These are phyloP conservation scores for Crenuchus spilurus DNA, from an alignment of 2,797 vertebrate genomes.

Conservation along the genomic window DNA sequence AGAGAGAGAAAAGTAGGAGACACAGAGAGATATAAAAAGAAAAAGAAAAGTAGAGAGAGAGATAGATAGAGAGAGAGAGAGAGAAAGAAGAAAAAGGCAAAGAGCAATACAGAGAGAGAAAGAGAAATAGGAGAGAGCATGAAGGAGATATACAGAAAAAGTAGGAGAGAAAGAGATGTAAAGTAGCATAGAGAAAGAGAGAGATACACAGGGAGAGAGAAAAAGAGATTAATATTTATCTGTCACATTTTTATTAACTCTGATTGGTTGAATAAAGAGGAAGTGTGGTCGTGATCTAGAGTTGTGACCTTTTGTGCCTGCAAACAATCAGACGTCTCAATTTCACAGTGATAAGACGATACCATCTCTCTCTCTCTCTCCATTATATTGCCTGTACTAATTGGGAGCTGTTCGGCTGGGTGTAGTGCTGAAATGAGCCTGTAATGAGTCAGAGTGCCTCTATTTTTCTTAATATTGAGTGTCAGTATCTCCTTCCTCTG, in stretches of 20 bases:
- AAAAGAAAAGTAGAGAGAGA: neutral
- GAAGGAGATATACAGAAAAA: neutral
- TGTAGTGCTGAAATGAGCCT: neutral
- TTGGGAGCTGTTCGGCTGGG: neutral
- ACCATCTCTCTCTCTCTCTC: neutral
- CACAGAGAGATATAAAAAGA: neutral
- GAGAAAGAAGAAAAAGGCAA: neutral
- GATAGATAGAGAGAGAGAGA: neutral
- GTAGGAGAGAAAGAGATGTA: constrained; percentile 13
- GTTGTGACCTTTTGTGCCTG: constrained; percentile 30
- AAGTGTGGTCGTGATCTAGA: constrained; percentile 12
- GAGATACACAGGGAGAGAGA: neutral
- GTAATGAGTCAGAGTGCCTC: neutral
- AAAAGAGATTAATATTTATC: constrained; percentile 26
- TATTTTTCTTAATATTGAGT: neutral
- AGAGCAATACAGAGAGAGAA: constrained; percentile 11
- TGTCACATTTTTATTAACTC: constrained; percentile 44
- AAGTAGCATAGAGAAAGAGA: neutral
- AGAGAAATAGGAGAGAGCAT: neutral
- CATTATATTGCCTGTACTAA: neutral
- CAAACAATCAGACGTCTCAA: constrained; percentile 8
- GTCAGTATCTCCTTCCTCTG: neutral
- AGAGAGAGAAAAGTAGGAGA: neutral
- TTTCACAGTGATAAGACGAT: constrained; percentile 10
- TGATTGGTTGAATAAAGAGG: constrained; percentile 39